Evolutionary conservation across 2,888 invertebrate species (phyloP).

Genomic region (Bugulina stolonifera): DNA sequence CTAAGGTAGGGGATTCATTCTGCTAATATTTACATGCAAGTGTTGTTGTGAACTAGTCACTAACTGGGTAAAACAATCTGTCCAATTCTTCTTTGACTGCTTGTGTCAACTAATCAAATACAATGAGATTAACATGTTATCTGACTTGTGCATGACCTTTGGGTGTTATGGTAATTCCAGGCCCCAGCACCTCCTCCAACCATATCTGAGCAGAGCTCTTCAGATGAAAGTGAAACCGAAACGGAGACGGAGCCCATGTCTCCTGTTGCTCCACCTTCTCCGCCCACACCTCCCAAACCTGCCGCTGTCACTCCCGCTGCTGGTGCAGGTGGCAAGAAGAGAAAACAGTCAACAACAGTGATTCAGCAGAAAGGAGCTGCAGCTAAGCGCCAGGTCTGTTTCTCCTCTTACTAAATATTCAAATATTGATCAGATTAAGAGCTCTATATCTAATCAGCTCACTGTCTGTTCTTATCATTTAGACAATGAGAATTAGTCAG

Average conservation of each 20-base stretch:
- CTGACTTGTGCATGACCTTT: neutral
- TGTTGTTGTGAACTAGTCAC: too few relatives aligned
- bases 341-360: neutral
- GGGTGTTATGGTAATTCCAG: too few relatives aligned
- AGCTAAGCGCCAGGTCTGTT: neutral
- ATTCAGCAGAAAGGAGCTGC: neutral
- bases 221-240: neutral
- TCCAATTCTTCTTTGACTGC: neutral
- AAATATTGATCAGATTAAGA: too few relatives aligned
- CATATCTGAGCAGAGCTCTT: neutral
- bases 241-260: slow-evolving; percentile 20
- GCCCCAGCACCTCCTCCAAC: neutral
- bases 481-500: too few relatives aligned
- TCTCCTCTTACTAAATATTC: too few relatives aligned
- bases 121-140: neutral
- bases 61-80: neutral
- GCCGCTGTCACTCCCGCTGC: neutral
- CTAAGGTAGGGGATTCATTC: neutral
- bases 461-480: too few relatives aligned
- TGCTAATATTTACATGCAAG: neutral
- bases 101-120: neutral
- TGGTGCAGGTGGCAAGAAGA: neutral
- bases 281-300: slow-evolving; percentile 29
- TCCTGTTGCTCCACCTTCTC: slow-evolving; percentile 27
- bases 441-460: too few relatives aligned